A percentile compares a stretch with the other conserved stretches of the same genome.
These are phyloP conservation scores for Tipula confusa DNA, from an alignment of 2,888 invertebrate species.

Conservation along the genomic window DNA sequence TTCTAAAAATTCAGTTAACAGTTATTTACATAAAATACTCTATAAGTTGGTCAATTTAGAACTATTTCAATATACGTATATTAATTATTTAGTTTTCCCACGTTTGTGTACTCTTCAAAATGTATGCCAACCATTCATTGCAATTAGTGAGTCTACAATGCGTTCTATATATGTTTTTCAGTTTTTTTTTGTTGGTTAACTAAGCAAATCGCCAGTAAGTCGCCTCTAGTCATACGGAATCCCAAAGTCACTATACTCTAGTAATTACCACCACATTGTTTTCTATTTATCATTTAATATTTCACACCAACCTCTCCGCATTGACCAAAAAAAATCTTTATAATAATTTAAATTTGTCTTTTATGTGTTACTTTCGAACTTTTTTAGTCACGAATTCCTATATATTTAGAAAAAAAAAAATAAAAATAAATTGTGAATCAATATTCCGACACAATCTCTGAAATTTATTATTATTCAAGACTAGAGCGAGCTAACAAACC, in stretches of 20 bases:
- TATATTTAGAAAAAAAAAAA: too few relatives aligned
- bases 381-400: conserved; percentile 12
- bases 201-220: background rate
- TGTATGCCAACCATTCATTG: background rate
- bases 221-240: background rate
- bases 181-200: too few relatives aligned
- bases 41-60: background rate
- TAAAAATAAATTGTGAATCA: background rate
- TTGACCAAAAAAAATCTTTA: background rate
- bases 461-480: conserved; percentile 20
- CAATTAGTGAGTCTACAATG: background rate
- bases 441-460: conserved; percentile 25
- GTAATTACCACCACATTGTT: conserved; percentile 12
- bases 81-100: background rate
- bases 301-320: background rate
- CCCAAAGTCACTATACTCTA: conserved; percentile 8
- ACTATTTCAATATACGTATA: background rate
- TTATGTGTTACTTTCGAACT: conserved; percentile 25
- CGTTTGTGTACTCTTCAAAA: background rate
- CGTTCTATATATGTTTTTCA: background rate
- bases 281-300: conserved; percentile 15
- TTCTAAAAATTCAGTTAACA: too few relatives aligned
- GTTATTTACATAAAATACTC: too few relatives aligned
- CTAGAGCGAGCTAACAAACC: background rate
- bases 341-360: background rate